Base-by-base conservation (phyloP, 1,140 invertebrate genomes). In the Panonychus citri region DNA sequence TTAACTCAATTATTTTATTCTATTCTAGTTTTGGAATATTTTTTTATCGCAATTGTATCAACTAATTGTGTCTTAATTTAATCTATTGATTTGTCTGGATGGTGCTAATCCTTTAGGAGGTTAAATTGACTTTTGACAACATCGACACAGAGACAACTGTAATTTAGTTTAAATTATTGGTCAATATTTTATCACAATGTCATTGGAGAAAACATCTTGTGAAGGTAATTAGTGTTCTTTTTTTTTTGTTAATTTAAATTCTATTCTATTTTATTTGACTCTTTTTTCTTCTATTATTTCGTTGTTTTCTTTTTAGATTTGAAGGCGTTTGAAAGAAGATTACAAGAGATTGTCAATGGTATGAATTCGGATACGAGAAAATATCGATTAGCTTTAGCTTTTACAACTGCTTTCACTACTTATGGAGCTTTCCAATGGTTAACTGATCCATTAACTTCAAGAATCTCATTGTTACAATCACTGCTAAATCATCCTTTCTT, bases 401-500 rank as follows among this genome's bases (percentile, higher is more conserved):
- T 85, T 28, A 78, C 87, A 56, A 85, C 86, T 12, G 72, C 88
- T 4, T 88, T 84, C 62, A 90, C 87, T 58, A 83, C 85, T 25
- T 79, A 87, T 53, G 86, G 87, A 25, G 89, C 89, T 15, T 90
- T 83, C 77, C 83, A 88, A 63, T 95, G 90, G 89, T 71, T 96
- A 5, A 82, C 81, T 63, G 90, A 96, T 72, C 86, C 88, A 1
- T 76, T 82, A 54, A 91, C 86, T 24, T 78, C 82, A 43, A 77
- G 74, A 70, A 67, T 94, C 17, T 80, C 86, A 21, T 81, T 96
- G 56, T 78, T 81, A 13, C 84, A 94, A 67, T 95, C 90, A 10
- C 72, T 96, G 25, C 79, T 78, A 65, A 93, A 93, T 69, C 91
- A 97, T 76, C 81, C 83, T n/a, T 87, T 94, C 66, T 97, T 97